phyloP scores from a whole-genome alignment of 1,140 invertebrate species.

The Hylaeus anthracinus region DNA sequence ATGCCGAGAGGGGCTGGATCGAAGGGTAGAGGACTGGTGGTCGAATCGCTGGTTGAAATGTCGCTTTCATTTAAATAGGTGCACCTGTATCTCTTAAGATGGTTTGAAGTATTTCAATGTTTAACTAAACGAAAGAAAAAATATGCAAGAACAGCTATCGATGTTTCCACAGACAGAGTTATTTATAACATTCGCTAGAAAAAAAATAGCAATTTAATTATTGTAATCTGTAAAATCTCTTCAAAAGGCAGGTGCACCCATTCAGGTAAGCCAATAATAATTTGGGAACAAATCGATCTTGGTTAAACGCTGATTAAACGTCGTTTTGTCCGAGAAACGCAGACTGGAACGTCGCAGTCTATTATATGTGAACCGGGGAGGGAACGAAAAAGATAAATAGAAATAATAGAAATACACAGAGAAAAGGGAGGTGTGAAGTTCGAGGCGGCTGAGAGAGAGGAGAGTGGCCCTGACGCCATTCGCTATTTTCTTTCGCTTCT shows the following conservation, averaged over 20 bases:
- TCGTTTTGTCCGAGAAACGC: slow-evolving; percentile 22
- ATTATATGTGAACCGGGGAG: background rate
- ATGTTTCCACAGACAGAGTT: no score
- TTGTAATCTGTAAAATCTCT: no score
- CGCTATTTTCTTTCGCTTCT: slow-evolving; percentile 21
- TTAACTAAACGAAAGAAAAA: no score
- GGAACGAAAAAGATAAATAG: slow-evolving; percentile 16
- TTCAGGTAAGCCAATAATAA: no score
- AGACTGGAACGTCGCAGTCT: background rate
- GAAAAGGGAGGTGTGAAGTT: slow-evolving; percentile 24
- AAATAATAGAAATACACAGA: slow-evolving; percentile 37
- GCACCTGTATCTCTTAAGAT: no score
- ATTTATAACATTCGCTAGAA: no score
- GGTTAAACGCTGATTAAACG: background rate
- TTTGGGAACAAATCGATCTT: no score
- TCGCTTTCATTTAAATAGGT: background rate
- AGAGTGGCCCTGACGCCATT: slow-evolving; percentile 1
- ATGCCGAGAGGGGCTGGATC: background rate
- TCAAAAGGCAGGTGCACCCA: no score
- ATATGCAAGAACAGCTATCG: no score
- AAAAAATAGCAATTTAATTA: no score
- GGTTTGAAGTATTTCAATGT: no score
- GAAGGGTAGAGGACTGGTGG: background rate
- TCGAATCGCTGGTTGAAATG: slow-evolving; percentile 11
- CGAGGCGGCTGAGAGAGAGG: background rate